phyloP scores from a whole-genome alignment of 2,888 invertebrate species.

The Sinotaia quadrata region DNA sequence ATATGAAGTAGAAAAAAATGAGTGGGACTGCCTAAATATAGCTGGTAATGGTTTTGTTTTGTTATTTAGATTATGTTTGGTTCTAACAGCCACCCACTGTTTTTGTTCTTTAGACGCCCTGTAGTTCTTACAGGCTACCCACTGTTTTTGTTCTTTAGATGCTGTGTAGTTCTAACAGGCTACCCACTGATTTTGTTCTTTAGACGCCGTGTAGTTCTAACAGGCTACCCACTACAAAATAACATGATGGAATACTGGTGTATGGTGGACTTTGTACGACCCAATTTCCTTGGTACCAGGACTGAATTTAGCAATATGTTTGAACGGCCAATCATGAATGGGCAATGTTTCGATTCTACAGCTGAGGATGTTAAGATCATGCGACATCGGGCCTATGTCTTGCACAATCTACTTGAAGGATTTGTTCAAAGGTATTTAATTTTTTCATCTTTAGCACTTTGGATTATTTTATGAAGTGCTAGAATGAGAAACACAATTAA shows the following conservation, averaged over 20 bases:
- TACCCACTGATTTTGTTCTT: constrained; percentile 95
- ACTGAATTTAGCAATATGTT: constrained; percentile 99
- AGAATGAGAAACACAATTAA: no score
- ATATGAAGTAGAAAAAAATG: no score
- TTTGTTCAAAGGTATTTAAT: constrained; percentile 83
- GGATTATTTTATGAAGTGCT: no score
- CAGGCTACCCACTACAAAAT: constrained; percentile 98
- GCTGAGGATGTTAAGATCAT: constrained; percentile 93
- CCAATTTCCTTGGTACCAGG: constrained; percentile 96
- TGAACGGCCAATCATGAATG: constrained; percentile 97
- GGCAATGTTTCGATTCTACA: constrained; percentile 97
- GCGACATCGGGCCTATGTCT: constrained; percentile 94
- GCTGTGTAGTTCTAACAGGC: constrained; percentile 94
- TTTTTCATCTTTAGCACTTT: no score
- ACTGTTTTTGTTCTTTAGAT: no score
- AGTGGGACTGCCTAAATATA: no score
- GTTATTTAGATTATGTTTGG: no score
- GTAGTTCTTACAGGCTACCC: no score
- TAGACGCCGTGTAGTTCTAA: constrained; percentile 91
- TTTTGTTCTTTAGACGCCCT: no score
- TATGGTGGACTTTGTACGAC: constrained; percentile 98
- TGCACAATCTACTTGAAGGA: constrained; percentile 93
- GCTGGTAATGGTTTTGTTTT: no score
- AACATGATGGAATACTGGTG: constrained; percentile 94
- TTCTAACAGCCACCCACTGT: no score